Percentiles rank a stretch among this genome's conserved stretches.
phyloP scores from a whole-genome alignment of 2,888 invertebrate genomes.

The Seira sanloemensis region DNA sequence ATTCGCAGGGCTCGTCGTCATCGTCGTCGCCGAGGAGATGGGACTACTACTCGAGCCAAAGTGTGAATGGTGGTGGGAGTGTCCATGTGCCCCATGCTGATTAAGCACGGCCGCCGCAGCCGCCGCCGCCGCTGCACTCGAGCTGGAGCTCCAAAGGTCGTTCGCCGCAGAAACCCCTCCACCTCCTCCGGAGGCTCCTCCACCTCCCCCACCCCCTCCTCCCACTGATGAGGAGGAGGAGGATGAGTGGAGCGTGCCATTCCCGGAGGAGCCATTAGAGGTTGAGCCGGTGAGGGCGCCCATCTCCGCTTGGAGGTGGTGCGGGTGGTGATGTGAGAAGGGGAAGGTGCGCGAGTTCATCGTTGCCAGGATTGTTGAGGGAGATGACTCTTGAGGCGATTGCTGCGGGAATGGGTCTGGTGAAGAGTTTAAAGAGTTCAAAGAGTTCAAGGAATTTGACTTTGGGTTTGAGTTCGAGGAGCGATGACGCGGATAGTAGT shows the following conservation, averaged over 20 bases:
- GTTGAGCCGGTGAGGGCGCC: conserved; percentile 41
- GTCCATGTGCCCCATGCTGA: conserved; percentile 63
- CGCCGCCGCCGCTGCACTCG: conserved; percentile 57
- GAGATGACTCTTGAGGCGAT: too few species aligned
- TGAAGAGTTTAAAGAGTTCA: too few species aligned
- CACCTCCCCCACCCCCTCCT: too few species aligned
- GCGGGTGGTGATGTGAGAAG: conserved; percentile 68
- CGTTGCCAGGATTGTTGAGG: conserved; percentile 55
- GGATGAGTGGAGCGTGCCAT: conserved; percentile 26
- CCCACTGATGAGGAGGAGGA: too few species aligned
- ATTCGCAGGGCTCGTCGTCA: conserved; percentile 71
- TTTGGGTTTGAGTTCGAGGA: too few species aligned
- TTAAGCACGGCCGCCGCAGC: conserved; percentile 54
- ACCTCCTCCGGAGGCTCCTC: too few species aligned
- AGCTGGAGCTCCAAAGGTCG: conserved; percentile 63
- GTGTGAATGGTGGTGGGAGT: conserved; percentile 55
- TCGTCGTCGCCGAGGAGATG: conserved; percentile 66
- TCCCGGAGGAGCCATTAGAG: conserved; percentile 25
- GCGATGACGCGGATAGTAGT: too few species aligned
- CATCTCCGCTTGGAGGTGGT: conserved; percentile 51
- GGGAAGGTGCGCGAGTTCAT: conserved; percentile 72
- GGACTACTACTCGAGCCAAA: conserved; percentile 68
- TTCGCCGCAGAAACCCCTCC: too few species aligned
- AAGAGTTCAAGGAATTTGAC: too few species aligned
- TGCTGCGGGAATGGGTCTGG: too few species aligned